These are phyloP conservation scores for Phasia obesa DNA, from an alignment of 2,888 invertebrate species.

Conservation along the genomic window DNA sequence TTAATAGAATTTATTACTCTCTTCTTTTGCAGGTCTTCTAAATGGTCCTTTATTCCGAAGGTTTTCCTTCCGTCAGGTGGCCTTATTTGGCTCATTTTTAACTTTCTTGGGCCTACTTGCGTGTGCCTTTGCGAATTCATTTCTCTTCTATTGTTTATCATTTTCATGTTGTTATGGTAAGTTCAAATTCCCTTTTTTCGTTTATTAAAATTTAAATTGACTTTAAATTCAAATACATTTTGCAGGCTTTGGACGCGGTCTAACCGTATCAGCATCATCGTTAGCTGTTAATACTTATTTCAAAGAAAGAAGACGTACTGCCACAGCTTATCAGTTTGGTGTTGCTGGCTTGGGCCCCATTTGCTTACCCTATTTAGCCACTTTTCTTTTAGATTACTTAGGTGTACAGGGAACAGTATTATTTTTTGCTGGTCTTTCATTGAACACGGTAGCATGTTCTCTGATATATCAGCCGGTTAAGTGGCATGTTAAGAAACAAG, in stretches of 20 bases:
- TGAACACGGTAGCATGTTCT: constrained; percentile 87
- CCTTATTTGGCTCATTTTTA: constrained; percentile 85
- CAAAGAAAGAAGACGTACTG: constrained; percentile 87
- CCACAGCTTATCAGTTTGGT: constrained; percentile 88
- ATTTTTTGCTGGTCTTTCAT: constrained; percentile 86
- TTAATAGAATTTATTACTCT: too few species aligned
- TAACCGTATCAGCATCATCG: constrained; percentile 87
- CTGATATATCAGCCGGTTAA: constrained; percentile 89
- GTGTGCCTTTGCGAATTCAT: constrained; percentile 86
- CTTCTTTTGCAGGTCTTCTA: constrained; percentile 83
- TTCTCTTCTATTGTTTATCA: constrained; percentile 85
- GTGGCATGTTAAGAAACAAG: constrained; percentile 86
- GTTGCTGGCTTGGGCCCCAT: constrained; percentile 89
- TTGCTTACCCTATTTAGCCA: constrained; percentile 88
- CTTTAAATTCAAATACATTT: neutral
- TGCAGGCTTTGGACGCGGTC: constrained; percentile 81
- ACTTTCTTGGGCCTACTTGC: constrained; percentile 85
- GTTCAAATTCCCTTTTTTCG: neutral
- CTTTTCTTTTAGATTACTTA: constrained; percentile 85
- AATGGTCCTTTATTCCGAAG: constrained; percentile 88
- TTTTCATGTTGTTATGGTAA: constrained; percentile 87
- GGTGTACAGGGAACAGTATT: constrained; percentile 87
- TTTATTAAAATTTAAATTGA: neutral
- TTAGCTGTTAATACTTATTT: constrained; percentile 90
- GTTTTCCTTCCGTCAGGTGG: constrained; percentile 86